These are phyloP conservation scores for Bergia puertoricense DNA, from an alignment of 92 coral and sea anemone species.

Conservation along the genomic window DNA sequence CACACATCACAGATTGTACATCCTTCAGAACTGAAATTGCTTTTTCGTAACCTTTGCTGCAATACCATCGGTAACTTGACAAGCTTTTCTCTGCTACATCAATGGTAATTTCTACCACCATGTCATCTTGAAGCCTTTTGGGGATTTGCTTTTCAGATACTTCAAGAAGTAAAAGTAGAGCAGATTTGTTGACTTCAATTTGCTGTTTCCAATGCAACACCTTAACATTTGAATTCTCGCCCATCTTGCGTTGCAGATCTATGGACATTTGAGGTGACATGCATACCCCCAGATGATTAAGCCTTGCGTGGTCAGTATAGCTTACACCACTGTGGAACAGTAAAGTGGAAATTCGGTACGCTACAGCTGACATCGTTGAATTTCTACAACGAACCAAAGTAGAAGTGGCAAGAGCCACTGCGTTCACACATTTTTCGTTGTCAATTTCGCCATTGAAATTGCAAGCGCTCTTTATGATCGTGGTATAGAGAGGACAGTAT, in stretches of 20 bases:
- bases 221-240: constrained; percentile 46
- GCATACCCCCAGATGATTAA: constrained; percentile 56
- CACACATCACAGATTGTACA: neutral
- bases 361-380: constrained; percentile 55
- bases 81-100: too few species aligned
- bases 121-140: constrained; percentile 45
- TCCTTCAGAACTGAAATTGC: neutral
- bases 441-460: neutral
- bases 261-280: constrained; percentile 52
- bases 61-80: too few species aligned
- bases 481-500: constrained; percentile 10
- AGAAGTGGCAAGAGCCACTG: constrained; percentile 55
- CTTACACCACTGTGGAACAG: constrained; percentile 60
- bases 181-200: constrained; percentile 48
- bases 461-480: constrained; percentile 37
- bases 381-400: constrained; percentile 54
- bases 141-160: constrained; percentile 39
- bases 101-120: constrained; percentile 38
- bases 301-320: constrained; percentile 39
- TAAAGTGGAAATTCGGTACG: constrained; percentile 53
- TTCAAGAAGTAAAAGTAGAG: constrained; percentile 37
- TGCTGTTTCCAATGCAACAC: constrained; percentile 40
- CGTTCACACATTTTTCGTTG: neutral
- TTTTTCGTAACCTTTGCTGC: too few species aligned
- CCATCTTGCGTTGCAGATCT: constrained; percentile 54